Conservation (phyloP, 2,113 vertebrate genomes). For the Ceyx cyanopectus region DNA sequence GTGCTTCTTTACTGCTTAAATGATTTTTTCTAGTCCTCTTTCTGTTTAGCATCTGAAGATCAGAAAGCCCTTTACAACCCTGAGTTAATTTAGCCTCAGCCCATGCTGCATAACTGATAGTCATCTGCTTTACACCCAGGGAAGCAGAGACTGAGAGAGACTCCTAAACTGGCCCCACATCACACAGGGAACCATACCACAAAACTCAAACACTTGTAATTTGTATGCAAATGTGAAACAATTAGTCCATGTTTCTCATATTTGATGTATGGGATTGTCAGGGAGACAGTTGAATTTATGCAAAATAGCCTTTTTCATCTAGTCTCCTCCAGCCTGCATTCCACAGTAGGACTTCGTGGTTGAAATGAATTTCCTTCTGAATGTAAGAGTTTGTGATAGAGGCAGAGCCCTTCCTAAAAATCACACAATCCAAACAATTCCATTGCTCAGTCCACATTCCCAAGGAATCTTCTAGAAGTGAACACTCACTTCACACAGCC, state of each 20-base stretch:
- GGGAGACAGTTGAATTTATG: not conserved
- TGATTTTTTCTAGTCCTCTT: not conserved
- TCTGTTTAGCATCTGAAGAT: not conserved
- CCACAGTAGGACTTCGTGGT: not conserved
- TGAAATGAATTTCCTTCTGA: not conserved
- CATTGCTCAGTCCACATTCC: accelerated
- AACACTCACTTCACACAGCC: accelerated
- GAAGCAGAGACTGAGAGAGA: not conserved
- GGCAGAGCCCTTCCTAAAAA: not conserved
- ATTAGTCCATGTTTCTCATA: not conserved
- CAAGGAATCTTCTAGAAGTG: not conserved
- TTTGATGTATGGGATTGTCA: not conserved
- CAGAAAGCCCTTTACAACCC: conserved; percentile 4
- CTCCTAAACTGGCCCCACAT: conserved; percentile 39
- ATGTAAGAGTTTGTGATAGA: not conserved
- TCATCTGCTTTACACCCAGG: conserved; percentile 44
- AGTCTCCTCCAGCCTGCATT: not conserved
- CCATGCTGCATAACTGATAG: not conserved
- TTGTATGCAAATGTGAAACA: conserved; percentile 52
- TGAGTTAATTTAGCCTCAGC: conserved; percentile 2
- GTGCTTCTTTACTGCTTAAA: not conserved
- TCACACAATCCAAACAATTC: not conserved
- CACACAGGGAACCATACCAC: not conserved
- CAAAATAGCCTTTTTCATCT: not conserved
- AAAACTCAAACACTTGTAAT: not conserved